Percentiles rank a stretch among this genome's conserved stretches.
These are phyloP conservation scores for Astropecten irregularis DNA, from an alignment of 53 echinoderm and acorn worm species.

Conservation along the genomic window DNA sequence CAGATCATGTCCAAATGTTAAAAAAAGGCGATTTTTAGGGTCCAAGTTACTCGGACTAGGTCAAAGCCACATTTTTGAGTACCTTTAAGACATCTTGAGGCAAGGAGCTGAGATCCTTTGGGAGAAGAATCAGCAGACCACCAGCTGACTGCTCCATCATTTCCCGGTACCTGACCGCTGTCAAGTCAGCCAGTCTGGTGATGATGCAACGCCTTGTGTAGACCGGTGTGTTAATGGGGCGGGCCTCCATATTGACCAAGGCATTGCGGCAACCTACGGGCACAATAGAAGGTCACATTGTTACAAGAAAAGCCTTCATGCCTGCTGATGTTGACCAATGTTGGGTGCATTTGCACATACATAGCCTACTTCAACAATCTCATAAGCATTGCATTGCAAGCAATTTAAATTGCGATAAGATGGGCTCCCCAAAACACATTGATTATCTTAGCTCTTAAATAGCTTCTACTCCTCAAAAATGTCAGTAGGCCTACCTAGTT, in stretches of 20 bases:
- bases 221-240: conserved; percentile 79
- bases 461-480: no score
- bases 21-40: no score
- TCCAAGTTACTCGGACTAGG: no score
- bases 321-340: neutral
- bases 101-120: conserved; percentile 74
- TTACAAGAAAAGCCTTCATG: neutral
- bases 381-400: no score
- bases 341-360: no score
- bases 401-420: no score
- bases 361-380: no score
- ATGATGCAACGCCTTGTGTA: conserved; percentile 85
- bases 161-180: conserved; percentile 84
- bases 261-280: conserved; percentile 89
- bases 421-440: no score
- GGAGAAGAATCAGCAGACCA: conserved; percentile 80
- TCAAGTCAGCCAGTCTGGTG: conserved; percentile 86
- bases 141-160: conserved; percentile 91
- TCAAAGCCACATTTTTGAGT: no score
- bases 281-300: neutral
- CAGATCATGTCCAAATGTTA: no score
- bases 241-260: conserved; percentile 97
- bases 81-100: conserved; percentile 90
- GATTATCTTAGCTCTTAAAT: no score
- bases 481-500: no score